Evolutionary conservation across 2,113 vertebrate species (phyloP).

Genomic region (Protobothrops flavoviridis): DNA sequence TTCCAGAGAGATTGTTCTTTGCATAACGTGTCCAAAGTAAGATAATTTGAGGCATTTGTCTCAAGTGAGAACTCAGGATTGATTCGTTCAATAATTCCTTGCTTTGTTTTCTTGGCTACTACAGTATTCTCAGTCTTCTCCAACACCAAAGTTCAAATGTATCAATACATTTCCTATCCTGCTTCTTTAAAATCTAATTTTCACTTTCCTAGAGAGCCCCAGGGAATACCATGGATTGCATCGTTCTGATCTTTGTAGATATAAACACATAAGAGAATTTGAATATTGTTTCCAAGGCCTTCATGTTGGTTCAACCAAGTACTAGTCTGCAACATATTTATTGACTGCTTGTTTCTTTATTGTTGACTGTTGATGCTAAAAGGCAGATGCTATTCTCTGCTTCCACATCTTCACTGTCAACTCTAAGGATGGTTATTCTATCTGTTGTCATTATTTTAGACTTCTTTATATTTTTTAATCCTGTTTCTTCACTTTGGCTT

Average conservation of each 20-base stretch:
- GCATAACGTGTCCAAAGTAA: not conserved
- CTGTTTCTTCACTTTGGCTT: not conserved
- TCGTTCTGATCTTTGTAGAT: not conserved
- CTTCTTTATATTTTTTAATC: not conserved
- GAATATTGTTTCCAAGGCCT: not conserved
- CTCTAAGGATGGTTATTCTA: not conserved
- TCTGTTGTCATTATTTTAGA: not conserved
- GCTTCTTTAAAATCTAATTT: not conserved
- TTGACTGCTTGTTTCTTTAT: not conserved
- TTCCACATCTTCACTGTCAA: not conserved
- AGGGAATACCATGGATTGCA: not conserved
- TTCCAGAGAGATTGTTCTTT: not conserved
- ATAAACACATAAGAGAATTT: not conserved
- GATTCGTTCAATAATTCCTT: not conserved
- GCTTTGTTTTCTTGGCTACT: not conserved
- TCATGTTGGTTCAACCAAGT: not conserved
- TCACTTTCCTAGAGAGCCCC: not conserved
- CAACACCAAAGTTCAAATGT: not conserved
- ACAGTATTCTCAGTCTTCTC: not conserved
- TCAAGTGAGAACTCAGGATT: not conserved
- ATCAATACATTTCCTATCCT: not conserved
- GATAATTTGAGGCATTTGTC: not conserved
- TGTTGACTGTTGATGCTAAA: not conserved
- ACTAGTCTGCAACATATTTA: not conserved
- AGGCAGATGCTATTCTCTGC: not conserved